These are phyloP conservation scores for Nesoenas mayeri DNA, from an alignment of 2,113 vertebrate genomes.

Conservation along the genomic window DNA sequence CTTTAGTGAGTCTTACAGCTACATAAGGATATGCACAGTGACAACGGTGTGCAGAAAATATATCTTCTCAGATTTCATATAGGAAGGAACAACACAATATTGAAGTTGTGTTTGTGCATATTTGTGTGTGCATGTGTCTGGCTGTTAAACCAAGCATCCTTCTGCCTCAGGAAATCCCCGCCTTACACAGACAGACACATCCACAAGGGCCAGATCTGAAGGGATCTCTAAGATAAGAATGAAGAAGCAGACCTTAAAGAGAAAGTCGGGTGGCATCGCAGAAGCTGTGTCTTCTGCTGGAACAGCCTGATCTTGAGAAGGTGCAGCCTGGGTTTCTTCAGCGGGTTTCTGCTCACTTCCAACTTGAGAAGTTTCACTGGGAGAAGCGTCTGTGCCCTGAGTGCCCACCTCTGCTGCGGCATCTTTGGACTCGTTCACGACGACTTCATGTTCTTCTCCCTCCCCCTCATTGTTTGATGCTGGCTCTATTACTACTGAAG, in stretches of 20 bases:
- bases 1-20: not conserved
- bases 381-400: not conserved
- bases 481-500: slow-evolving; percentile 92
- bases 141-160: not conserved
- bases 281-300: slow-evolving; percentile 37
- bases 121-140: not conserved
- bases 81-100: not conserved
- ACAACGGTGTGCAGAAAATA: not conserved
- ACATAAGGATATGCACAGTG: not conserved
- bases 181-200: not conserved
- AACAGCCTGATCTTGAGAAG: not conserved
- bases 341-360: slow-evolving; percentile 58
- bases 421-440: slow-evolving; percentile 18
- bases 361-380: slow-evolving; percentile 42
- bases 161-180: not conserved
- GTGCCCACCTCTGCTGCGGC: not conserved
- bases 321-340: slow-evolving; percentile 16
- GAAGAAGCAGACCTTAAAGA: slow-evolving; percentile 84
- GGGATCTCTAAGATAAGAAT: not conserved
- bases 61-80: not conserved
- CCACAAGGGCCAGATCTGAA: not conserved
- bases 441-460: slow-evolving; percentile 73
- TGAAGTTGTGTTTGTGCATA: not conserved
- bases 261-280: slow-evolving; percentile 80
- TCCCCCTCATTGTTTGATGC: slow-evolving; percentile 95